Conservation (phyloP, 2,888 invertebrate genomes). For the Calliopum simillimum region DNA sequence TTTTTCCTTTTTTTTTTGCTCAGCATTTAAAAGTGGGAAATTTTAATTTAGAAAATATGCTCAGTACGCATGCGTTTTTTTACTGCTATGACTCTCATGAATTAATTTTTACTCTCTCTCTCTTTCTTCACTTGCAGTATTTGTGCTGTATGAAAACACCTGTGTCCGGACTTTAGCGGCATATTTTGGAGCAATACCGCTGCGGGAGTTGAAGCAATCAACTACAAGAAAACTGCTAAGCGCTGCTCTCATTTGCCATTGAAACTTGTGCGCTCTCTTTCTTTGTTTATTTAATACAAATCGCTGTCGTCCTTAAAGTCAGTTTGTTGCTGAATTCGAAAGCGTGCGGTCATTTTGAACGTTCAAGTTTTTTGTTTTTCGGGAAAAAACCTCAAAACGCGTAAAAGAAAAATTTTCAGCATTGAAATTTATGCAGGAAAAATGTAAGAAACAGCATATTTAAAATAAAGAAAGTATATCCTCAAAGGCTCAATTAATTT, state of each 20-base stretch:
- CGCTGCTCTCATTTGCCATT: conserved; percentile 45
- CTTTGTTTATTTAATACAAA: conserved; percentile 58
- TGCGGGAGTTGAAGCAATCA: conserved; percentile 44
- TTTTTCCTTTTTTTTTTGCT: background rate
- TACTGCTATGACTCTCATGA: background rate
- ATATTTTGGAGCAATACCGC: conserved; percentile 46
- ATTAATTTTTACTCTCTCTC: background rate
- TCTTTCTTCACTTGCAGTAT: conserved; percentile 47
- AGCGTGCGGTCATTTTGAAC: conserved; percentile 45
- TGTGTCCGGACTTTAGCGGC: conserved; percentile 41
- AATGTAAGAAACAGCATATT: background rate
- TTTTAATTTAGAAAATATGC: background rate
- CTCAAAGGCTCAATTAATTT: background rate
- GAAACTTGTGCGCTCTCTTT: conserved; percentile 18
- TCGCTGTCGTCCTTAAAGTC: conserved; percentile 49
- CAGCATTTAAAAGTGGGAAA: conserved; percentile 50
- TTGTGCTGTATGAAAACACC: background rate
- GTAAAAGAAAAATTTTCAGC: conserved; percentile 10
- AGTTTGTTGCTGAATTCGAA: conserved; percentile 56
- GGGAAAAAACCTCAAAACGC: background rate
- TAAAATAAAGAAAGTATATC: background rate
- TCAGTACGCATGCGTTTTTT: background rate
- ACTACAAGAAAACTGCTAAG: too few relatives aligned
- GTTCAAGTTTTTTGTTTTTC: background rate
- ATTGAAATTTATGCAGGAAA: background rate